Evolutionary conservation across 2,888 invertebrate species (phyloP), one percentile per base, ranked within the genome.

Genomic region (Empis livida): DNA sequence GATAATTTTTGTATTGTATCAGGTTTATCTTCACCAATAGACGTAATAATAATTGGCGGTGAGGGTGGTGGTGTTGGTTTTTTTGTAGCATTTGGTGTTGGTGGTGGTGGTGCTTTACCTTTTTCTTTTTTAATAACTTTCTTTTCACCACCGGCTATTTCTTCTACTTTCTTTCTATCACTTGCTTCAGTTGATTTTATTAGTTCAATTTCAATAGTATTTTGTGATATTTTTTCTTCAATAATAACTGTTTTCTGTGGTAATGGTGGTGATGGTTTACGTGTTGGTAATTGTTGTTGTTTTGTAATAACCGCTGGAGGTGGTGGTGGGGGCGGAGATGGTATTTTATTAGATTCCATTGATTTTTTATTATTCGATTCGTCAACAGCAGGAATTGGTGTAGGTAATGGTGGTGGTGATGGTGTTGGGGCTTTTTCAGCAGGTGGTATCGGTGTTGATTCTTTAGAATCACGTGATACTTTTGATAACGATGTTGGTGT

Each of bases 81-180:
- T 41, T 41, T 41, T 14, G 20, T 41, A n/a, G 41, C 67, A 20
- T 69, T 64, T 20, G 71, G 68, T 41, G n/a, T n/a, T n/a, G 71
- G 72, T 23, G 87, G 86, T 48, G 78, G 78, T 11, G 85, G 88
- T 41, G 85, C 88, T 49, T 85, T 86, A 50, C 88, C 88, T 66
- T 89, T 88, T 60, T 87, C 86, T 64, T 83, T 84, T 68, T 84
- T 86, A 51, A 81, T 78, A 3, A 51, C 31, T 51, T 65, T 69
- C 58, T 66, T 68, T 49, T 68, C 68, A 47, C 56, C 54, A 49
- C 67, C 68, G 46, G 16, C 30, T 13, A 49, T 47, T 6, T 43
- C 23, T 53, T 61, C 54, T 54, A 54, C 38, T 56, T 56, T 55
- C 42, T 52, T 56, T 44, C 48, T 55, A 10, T 53, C 53, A 31